Evolutionary conservation across 2,797 vertebrate genomes (phyloP).

Genomic region (Trematomus bernacchii): DNA sequence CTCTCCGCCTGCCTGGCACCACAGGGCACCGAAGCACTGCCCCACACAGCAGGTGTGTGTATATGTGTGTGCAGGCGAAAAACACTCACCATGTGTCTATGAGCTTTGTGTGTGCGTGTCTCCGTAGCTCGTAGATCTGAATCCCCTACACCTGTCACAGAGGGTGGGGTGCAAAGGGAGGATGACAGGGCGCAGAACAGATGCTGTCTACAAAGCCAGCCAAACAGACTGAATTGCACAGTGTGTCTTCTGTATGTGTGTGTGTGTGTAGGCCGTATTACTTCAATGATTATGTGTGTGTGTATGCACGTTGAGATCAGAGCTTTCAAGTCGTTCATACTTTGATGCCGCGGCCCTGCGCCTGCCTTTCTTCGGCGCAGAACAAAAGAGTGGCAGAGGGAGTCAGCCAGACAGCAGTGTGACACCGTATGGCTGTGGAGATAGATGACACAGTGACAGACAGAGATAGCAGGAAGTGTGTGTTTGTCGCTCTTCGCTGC

Average conservation of each 20-base stretch:
- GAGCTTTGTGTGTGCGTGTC: constrained; percentile 36
- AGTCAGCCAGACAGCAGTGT: constrained; percentile 56
- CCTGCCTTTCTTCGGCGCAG: constrained; percentile 61
- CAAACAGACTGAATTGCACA: constrained; percentile 57
- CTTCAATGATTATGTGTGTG: constrained; percentile 4
- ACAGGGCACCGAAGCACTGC: constrained; percentile 59
- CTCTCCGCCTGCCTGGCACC: constrained; percentile 73
- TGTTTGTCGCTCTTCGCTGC: constrained; percentile 39
- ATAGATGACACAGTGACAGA: constrained; percentile 65
- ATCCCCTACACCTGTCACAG: constrained; percentile 84
- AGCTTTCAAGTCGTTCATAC: constrained; percentile 70
- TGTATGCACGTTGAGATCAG: constrained; percentile 42
- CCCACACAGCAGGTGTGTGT: constrained; percentile 73
- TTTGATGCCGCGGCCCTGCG: constrained; percentile 64
- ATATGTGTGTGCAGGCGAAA: constrained; percentile 47
- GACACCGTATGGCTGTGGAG: constrained; percentile 60
- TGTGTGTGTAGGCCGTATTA: background rate
- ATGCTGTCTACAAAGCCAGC: constrained; percentile 80
- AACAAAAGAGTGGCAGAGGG: constrained; percentile 65
- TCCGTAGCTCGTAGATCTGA: constrained; percentile 57
- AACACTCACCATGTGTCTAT: constrained; percentile 67
- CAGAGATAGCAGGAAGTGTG: constrained; percentile 50
- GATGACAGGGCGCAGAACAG: constrained; percentile 79
- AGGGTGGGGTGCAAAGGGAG: constrained; percentile 75
- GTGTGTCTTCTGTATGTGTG: constrained; percentile 38